Base-by-base conservation (phyloP, 2,888 invertebrate species). In the Aspidiotus rigidus region DNA sequence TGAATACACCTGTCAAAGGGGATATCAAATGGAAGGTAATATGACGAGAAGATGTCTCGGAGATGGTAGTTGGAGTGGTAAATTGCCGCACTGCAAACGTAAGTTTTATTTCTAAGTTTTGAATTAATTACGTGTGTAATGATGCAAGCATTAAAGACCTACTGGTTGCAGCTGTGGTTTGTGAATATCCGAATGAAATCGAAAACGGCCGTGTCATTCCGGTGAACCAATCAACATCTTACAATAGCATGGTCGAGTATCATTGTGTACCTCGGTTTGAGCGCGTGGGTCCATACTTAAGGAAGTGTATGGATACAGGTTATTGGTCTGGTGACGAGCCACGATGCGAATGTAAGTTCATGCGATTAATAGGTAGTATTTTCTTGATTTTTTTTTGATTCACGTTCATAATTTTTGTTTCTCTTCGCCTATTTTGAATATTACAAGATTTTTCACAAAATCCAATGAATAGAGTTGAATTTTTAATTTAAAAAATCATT, bases 271-370 rank as follows among this genome's bases (percentile, higher is more conserved):
- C 92, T 3, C 89, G 88, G 74, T 92, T 83, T 79, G 88, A 88
- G 76, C 82, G 91, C 10, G 85, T 87, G 0, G 93, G 93, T 0
- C 88, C 89, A 0, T 89, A 90, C 77, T 79, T 91, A 17, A 82
- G 93, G 71, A 90, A 90, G 76, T 94, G 93, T 76, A 81, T 86
- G 78, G 90, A 90, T 69, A 89, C 87, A 72, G 92, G 89, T 6
- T 81, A 82, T 60, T 94, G 94, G 93, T 91, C 91, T 6, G 92
- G 92, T 0, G 88, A 89, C 64, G 88, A 90, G 74, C 93, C 93
- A 0, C 83, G 83, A 74, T 94, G 94, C 78, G 88, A 90, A 80
- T 80, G 85, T 85, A 78, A 77, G 77, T 64, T 10, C 9, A 28
- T 28, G 28, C 28, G 1, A 28, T 28, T 28, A 28, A 28, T 5